Evolutionary conservation across 1,140 invertebrate genomes (phyloP), one percentile per base, ranked within the genome.

Genomic region (Zaprionus kolodkinae): DNA sequence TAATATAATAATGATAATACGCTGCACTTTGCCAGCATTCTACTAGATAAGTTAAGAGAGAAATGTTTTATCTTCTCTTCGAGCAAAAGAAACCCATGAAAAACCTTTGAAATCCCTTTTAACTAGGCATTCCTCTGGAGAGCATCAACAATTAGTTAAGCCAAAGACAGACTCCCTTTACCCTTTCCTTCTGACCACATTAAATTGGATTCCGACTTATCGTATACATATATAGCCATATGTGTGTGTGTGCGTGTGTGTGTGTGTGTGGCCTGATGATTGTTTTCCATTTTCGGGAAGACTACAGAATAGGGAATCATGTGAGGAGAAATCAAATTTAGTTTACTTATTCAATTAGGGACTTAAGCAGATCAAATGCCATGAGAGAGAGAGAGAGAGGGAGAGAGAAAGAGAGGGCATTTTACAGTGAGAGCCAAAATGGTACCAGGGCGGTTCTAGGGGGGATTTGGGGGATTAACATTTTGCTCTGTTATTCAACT

Each of bases 341-440:
- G 45, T 17, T 25, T 21, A 25, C 45, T 50, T 21, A 50, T 50
- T 50, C 45, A 50, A 50, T 50, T 50, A 25, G 17, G 45, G 17
- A n/a, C 45, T 50, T 50, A 50, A 50, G 45, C 15, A 25, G 45
- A 10, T 21, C 45, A 21, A 45, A 45, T 45, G n/a, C 40, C 1
- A 35, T 35, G n/a, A n/a, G n/a, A n/a, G n/a, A n/a, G n/a, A n/a
- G n/a, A n/a, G n/a, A n/a, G n/a, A n/a, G n/a, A n/a, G n/a, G n/a
- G n/a, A n/a, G n/a, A n/a, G n/a, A n/a, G n/a, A n/a, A n/a, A n/a
- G n/a, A n/a, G n/a, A n/a, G n/a, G n/a, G n/a, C n/a, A n/a, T n/a
- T n/a, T n/a, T n/a, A n/a, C n/a, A n/a, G n/a, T n/a, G n/a, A n/a
- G n/a, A n/a, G n/a, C n/a, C n/a, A n/a, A n/a, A n/a, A n/a, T n/a